These are phyloP conservation scores for Homarus gammarus DNA, from an alignment of 2,888 invertebrate species.

Conservation along the genomic window DNA sequence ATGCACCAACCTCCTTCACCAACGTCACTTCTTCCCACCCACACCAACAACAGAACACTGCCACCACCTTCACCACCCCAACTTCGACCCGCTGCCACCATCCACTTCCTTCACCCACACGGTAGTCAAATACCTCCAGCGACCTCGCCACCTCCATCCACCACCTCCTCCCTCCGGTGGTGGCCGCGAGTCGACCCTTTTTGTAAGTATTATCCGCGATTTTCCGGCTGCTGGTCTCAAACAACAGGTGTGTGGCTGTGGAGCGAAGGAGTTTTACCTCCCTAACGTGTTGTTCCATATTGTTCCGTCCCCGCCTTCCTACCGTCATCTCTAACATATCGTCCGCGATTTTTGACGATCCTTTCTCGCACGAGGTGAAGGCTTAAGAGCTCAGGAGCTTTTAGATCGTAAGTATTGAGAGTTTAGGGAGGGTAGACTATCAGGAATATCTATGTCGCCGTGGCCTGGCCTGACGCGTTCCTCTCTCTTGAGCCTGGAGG, in stretches of 20 bases:
- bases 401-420: not conserved
- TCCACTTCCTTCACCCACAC: too few relatives aligned
- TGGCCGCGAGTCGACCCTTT: constrained; percentile 40
- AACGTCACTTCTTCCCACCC: not conserved
- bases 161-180: constrained; percentile 17
- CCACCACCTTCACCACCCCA: not conserved
- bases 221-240: constrained; percentile 42
- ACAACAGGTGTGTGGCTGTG: constrained; percentile 39
- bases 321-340: not conserved
- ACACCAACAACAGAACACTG: not conserved
- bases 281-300: constrained; percentile 17
- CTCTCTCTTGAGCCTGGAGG: not conserved
- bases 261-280: not conserved
- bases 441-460: not conserved
- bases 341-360: not conserved
- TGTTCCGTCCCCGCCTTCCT: not conserved
- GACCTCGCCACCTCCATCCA: not conserved
- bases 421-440: not conserved
- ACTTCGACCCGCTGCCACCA: too few relatives aligned
- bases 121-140: not conserved
- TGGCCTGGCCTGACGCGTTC: not conserved
- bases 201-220: constrained; percentile 47
- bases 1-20: not conserved
- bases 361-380: not conserved
- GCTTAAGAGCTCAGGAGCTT: not conserved